Evolutionary conservation across 1,140 invertebrate species (phyloP).

Genomic region (Zaprionus lachaisei): DNA sequence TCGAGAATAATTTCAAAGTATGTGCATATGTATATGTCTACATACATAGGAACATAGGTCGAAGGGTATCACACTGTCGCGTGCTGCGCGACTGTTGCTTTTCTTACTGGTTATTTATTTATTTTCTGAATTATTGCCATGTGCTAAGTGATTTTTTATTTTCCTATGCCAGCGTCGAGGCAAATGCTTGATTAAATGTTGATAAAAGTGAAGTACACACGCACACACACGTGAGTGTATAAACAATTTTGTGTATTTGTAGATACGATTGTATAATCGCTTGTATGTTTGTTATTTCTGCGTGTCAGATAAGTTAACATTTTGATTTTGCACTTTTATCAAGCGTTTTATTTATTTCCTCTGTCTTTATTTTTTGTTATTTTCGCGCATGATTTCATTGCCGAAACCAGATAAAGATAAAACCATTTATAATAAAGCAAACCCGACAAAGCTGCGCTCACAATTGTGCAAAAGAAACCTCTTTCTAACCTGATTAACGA

Average conservation of each 20-base stretch:
- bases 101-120: too few relatives aligned
- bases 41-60: too few relatives aligned
- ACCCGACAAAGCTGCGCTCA: constrained; percentile 30
- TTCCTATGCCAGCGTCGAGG: neutral
- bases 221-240: neutral
- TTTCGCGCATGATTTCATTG: constrained; percentile 62
- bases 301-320: constrained; percentile 38
- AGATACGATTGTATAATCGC: constrained; percentile 24
- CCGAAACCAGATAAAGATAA: constrained; percentile 9
- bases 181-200: constrained; percentile 64
- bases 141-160: constrained; percentile 15
- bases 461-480: constrained; percentile 27
- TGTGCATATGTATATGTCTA: too few relatives aligned
- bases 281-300: constrained; percentile 18
- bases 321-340: constrained; percentile 46
- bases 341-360: constrained; percentile 36
- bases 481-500: constrained; percentile 30
- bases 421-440: constrained; percentile 15
- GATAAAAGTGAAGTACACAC: constrained; percentile 49
- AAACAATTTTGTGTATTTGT: constrained; percentile 6
- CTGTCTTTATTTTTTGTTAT: constrained; percentile 25
- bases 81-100: too few relatives aligned
- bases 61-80: too few relatives aligned
- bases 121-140: constrained; percentile 27
- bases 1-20: too few relatives aligned